Base-by-base conservation (phyloP, 1,140 invertebrate genomes). In the Ridgeia piscesae region DNA sequence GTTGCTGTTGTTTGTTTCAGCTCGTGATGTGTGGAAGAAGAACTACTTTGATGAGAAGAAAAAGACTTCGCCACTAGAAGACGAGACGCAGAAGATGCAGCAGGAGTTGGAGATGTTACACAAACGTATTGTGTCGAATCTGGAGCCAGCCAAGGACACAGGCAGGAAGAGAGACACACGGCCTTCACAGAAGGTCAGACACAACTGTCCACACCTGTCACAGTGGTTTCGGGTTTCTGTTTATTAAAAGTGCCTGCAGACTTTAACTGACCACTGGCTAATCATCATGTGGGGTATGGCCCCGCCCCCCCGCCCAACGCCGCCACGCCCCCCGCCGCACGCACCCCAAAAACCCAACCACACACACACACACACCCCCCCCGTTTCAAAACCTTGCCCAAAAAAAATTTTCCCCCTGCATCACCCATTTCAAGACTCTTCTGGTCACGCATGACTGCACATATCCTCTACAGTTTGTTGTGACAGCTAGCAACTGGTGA, bases 41-140 rank as follows among this genome's bases (percentile, higher is more conserved):
- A 94, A 95, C 92, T 96, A 96, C 93, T 96, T 96, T 94, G 96
- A 96, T 89, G 96, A 96, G 92, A 96, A 96, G 93, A 96, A 96
- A 92, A 95, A 94, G 88, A 96, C 96, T 9, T 93, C 95, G 1
- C 94, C 95, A 50, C 92, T 96, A 33, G 96, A 96, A 93, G 96
- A 96, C 50, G 94, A 96, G 92, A 95, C 94, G 91, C 95, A 95
- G 91, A 95, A 94, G 93, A 93, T 96, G 58, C 94, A 95, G 21
- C 94, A 95, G 42, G 95, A 96, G 92, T 93, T 96, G 34, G 96
- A 96, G 34, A 94, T 94, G 34, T 93, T 96, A 35, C 95, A 96
- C 93, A 94, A 94, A 91, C 95, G 95, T 94, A 94, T 96, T 58
- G 94, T 96, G 93, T 93, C 94, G 88, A 94, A 95, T 1, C 92